Evolutionary conservation across 2,888 invertebrate species (phyloP), one percentile per base, ranked within the genome.

Genomic region (Drosophila tanythrix): DNA sequence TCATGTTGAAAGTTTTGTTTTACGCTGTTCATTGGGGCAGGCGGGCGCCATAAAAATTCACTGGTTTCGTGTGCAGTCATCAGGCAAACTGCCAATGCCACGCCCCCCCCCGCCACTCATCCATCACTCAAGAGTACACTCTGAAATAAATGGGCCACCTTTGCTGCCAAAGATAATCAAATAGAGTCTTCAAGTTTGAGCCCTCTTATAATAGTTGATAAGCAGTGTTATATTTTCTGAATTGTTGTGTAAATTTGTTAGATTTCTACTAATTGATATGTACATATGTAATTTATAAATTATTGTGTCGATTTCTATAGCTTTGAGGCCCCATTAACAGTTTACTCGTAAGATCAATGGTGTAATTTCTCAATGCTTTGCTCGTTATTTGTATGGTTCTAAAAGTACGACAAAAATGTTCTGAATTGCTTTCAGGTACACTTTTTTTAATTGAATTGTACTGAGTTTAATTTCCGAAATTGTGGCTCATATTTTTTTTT

Each of bases 1-100:
- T 76, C 78, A 69, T 83, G 87, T 83, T 76, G 68, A 82, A 87
- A 86, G 74, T 86, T 84, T 78, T 67, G 64, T 53, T 70, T 81
- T 79, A 79, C 84, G 70, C 68, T 76, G 66, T 71, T 62, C 50
- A 56, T 27, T 48, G 69, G 40, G 53, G 33, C 56, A 31, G 52
- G 29, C 58, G 21, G 38, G 46, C 58, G 52, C 55, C 69, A 74
- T 72, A 72, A 82, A 84, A 82, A 65, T 76, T 70, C 79, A 60
- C 57, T 64, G 73, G 73, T 59, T 64, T 70, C 71, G 64, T 61
- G 64, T 69, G 61, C 31, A 38, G 33, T 21, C 55, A 29, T 27
- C 58, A 36, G 38, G 50, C 29, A 50, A 35, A 52, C 52, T 27
- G 43, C 40, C 35, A 67, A 40, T 15, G 31, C 36, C 27, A 10